phyloP scores from a whole-genome alignment of 2,797 vertebrate species.

The Arctocebus calabarensis region DNA sequence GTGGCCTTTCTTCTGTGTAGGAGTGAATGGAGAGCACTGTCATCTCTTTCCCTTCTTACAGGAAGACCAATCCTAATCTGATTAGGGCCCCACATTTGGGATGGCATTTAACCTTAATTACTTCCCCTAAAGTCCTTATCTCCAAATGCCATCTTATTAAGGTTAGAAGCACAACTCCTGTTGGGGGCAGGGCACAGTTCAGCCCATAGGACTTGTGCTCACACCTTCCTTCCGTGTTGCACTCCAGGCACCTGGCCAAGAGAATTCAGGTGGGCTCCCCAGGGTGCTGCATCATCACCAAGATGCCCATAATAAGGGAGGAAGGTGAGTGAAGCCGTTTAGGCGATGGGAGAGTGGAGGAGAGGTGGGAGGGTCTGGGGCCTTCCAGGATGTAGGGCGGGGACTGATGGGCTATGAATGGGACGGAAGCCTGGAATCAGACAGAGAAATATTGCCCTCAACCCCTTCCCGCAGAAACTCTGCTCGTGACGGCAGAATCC shows the following conservation, averaged over 20 bases:
- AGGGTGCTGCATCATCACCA: constrained; percentile 87
- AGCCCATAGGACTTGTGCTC: neutral
- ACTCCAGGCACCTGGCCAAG: constrained; percentile 90
- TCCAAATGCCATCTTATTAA: neutral
- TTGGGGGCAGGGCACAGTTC: neutral
- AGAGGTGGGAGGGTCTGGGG: neutral
- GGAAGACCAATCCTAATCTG: neutral
- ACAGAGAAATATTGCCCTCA: neutral
- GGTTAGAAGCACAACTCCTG: neutral
- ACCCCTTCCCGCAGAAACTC: neutral
- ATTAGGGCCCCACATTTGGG: neutral
- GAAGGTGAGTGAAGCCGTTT: constrained; percentile 86
- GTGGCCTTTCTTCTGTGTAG: neutral
- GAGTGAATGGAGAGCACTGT: neutral
- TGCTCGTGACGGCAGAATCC: neutral
- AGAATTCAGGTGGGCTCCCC: constrained; percentile 93
- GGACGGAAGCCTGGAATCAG: neutral
- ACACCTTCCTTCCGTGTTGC: neutral
- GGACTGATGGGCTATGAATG: neutral
- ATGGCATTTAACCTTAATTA: neutral
- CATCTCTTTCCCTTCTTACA: neutral
- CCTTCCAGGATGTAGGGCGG: neutral
- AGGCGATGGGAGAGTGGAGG: neutral
- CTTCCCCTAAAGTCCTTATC: neutral
- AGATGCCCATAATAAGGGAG: constrained; percentile 87